phyloP scores from a whole-genome alignment of 2,797 vertebrate genomes.

The Helicolenus hilgendorfi region DNA sequence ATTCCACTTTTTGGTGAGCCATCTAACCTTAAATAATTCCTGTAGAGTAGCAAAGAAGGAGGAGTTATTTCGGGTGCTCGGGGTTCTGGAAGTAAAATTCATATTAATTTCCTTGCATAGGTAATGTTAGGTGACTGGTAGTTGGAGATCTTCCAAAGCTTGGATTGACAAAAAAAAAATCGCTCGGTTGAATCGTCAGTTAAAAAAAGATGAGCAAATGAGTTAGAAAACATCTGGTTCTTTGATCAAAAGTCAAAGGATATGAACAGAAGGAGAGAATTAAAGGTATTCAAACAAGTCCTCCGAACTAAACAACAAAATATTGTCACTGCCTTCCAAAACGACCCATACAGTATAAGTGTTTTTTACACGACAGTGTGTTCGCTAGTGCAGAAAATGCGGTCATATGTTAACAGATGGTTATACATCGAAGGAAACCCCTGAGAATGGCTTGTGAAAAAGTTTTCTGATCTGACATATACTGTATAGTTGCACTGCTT shows the following conservation, averaged over 20 bases:
- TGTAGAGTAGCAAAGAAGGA: slow-evolving; percentile 1
- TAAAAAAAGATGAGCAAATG: neutral
- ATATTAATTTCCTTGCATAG: slow-evolving; percentile 11
- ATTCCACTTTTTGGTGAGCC: slow-evolving; percentile 48
- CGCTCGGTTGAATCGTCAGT: neutral
- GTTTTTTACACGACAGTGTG: neutral
- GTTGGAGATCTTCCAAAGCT: neutral
- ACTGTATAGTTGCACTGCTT: too few species aligned
- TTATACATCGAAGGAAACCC: neutral
- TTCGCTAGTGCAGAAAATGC: neutral
- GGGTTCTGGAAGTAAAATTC: slow-evolving; percentile 9
- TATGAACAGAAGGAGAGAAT: neutral
- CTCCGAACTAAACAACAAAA: neutral
- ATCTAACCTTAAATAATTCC: slow-evolving; percentile 51
- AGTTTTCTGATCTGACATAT: neutral
- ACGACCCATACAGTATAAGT: neutral
- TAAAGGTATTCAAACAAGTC: neutral
- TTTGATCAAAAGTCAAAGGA: neutral
- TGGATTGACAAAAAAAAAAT: neutral
- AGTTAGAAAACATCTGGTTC: neutral
- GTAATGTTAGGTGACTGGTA: neutral
- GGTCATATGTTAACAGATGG: neutral
- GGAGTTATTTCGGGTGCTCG: neutral
- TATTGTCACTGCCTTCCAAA: neutral
- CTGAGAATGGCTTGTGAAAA: neutral